A percentile compares a stretch with the other conserved stretches of the same genome.
Evolutionary conservation across 2,888 invertebrate genomes (phyloP).

Genomic region (Epinotia demarniana): DNA sequence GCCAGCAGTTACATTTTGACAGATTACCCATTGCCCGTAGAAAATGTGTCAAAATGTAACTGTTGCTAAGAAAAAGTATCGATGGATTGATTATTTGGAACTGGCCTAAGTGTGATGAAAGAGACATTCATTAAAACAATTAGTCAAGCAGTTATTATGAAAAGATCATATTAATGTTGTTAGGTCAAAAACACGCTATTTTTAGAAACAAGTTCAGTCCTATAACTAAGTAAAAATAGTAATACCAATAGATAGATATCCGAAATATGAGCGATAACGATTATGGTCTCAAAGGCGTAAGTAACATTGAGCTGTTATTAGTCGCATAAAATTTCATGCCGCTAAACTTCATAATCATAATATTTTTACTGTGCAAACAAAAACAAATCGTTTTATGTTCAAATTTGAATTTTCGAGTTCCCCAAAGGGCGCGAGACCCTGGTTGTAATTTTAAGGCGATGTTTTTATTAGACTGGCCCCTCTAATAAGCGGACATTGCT

Average conservation of each 20-base stretch:
- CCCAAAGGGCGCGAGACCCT: constrained; percentile 61
- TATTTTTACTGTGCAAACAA: constrained; percentile 74
- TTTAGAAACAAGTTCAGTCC: neutral
- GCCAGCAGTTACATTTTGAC: no score
- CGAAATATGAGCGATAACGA: neutral
- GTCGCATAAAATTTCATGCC: constrained; percentile 60
- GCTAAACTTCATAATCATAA: constrained; percentile 73
- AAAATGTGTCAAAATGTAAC: no score
- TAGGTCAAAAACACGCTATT: no score
- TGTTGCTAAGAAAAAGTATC: no score
- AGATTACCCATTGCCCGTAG: no score
- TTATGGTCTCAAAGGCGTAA: constrained; percentile 16
- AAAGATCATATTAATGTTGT: no score
- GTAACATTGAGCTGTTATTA: constrained; percentile 27
- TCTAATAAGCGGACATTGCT: constrained; percentile 81
- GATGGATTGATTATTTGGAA: no score
- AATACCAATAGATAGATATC: neutral
- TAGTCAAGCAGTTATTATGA: no score
- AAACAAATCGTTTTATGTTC: constrained; percentile 76
- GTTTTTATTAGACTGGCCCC: constrained; percentile 79
- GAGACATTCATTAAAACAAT: no score
- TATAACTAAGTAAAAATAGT: neutral
- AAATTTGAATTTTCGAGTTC: constrained; percentile 76
- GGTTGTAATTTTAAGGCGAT: constrained; percentile 76
- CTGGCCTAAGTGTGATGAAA: no score